These are phyloP conservation scores for Tragelaphus scriptus DNA, from an alignment of 2,113 vertebrate genomes.

Conservation along the genomic window DNA sequence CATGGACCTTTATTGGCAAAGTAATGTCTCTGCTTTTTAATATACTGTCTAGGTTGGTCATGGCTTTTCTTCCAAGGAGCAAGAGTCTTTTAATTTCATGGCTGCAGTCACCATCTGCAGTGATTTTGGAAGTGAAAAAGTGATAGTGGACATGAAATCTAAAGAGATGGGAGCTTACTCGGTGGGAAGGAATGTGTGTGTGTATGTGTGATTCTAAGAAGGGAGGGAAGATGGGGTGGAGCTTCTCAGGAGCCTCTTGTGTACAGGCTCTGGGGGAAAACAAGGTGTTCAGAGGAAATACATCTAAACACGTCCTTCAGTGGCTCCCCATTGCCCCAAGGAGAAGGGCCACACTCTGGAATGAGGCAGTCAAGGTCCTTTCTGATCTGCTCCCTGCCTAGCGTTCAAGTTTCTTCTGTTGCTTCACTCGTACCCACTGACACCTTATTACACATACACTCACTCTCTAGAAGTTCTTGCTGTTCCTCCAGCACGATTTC, in stretches of 20 bases:
- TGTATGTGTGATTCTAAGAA: background rate
- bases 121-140: background rate
- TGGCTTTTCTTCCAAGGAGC: background rate
- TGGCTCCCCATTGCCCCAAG: background rate
- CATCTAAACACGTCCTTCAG: background rate
- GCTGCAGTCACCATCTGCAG: background rate
- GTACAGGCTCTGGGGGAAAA: background rate
- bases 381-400: background rate
- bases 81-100: background rate
- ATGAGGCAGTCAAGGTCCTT: background rate
- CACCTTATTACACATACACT: background rate
- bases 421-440: background rate
- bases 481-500: background rate
- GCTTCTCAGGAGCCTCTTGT: background rate
- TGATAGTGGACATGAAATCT: background rate
- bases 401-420: background rate
- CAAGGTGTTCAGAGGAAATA: background rate
- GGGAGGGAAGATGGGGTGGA: background rate
- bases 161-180: background rate
- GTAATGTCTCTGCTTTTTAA: background rate
- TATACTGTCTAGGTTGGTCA: background rate
- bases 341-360: background rate
- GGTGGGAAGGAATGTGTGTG: background rate
- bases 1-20: background rate
- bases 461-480: background rate